phyloP scores from a whole-genome alignment of 1,140 invertebrate species.

The Nomia melanderi region DNA sequence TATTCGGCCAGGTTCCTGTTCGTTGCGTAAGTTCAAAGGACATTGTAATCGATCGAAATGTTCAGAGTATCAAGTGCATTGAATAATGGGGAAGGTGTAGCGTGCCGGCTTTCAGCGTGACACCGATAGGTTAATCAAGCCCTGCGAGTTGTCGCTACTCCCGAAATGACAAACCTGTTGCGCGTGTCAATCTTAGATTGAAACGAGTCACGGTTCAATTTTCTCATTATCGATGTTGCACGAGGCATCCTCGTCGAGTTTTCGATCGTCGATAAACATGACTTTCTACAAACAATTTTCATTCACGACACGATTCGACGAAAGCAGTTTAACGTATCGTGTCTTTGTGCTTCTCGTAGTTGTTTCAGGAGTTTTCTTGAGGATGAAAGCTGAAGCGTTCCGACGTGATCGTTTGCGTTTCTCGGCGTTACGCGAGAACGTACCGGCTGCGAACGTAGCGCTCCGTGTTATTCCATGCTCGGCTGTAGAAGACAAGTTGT shows the following conservation, averaged over 20 bases:
- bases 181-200: constrained; percentile 39
- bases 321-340: neutral
- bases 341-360: neutral
- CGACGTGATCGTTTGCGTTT: neutral
- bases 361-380: neutral
- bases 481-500: neutral
- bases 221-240: neutral
- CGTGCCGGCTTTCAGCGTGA: constrained; percentile 8
- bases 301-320: neutral
- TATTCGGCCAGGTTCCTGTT: constrained; percentile 52
- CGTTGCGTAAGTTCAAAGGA: neutral
- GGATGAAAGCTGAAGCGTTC: neutral
- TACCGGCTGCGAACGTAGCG: neutral
- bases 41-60: neutral
- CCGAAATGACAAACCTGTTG: constrained; percentile 59
- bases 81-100: too few relatives aligned
- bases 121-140: constrained; percentile 31
- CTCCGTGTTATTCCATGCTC: neutral
- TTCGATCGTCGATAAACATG: neutral
- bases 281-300: neutral
- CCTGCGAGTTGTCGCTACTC: constrained; percentile 27
- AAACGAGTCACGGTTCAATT: neutral
- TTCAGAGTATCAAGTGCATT: too few relatives aligned
- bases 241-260: neutral
- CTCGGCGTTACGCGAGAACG: neutral